Base-by-base conservation (phyloP, 1,140 invertebrate genomes). In the Triops cancriformis region DNA sequence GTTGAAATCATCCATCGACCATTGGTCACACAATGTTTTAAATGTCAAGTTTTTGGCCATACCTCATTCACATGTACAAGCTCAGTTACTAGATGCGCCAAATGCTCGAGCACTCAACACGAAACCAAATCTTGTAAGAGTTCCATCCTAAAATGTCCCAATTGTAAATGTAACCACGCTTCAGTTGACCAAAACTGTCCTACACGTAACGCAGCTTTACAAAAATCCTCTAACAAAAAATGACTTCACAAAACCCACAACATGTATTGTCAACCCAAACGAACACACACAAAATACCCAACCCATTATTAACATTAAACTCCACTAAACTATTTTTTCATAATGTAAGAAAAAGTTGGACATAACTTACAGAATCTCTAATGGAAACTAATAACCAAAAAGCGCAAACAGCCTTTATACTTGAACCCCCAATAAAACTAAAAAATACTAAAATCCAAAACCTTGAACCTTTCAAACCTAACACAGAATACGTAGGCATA, bases 161-260 rank as follows among this genome's bases (percentile, higher is more conserved):
- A 75, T 42, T 75, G 74, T 42, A 75, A 75, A 75, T 18, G 31
- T 37, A 42, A 75, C 11, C 74, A 75, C 74, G 28, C 28, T 28
- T 26, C 74, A 10, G n/a, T 37, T 42, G 28, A 23, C n/a, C n/a
- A 10, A 18, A 75, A 75, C 28, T 75, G 74, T 27, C 74, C 74
- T 23, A 75, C 26, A 10, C 26, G 74, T 1, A 75, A 26, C 28
- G 4, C 28, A 26, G 28, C 28, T n/a, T 23, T 37, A 18, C 1
- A 45, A 45, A 45, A 45, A 45, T 45, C 18, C 28, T 26, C 28
- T 23, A 26, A 26, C 28, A 75, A n/a, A 26, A 37, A 26, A 75
- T 28, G 42, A 23, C 18, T 37, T 31, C 28, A 26, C 14, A 31
- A 2, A 37, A 11, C 10, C 43, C n/a, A n/a, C n/a, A n/a, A n/a